A percentile compares a stretch with the other conserved stretches of the same genome.
phyloP scores from a whole-genome alignment of 2,797 vertebrate genomes.

The Caiman crocodilus region DNA sequence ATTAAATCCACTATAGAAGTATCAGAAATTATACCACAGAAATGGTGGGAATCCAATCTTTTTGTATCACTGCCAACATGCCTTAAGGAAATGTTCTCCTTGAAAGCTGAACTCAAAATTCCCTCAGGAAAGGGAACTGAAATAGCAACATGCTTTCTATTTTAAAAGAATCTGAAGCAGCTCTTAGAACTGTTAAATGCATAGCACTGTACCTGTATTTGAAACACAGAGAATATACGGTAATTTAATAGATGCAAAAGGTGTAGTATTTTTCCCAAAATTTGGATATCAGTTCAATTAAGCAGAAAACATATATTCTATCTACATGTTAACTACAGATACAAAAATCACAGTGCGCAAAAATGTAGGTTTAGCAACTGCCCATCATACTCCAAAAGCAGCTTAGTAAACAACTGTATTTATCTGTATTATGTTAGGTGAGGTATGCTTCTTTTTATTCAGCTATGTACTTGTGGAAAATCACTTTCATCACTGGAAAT shows the following conservation, averaged over 20 bases:
- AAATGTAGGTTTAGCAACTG: neutral
- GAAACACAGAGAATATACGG: neutral
- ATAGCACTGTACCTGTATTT: neutral
- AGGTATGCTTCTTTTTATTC: neutral
- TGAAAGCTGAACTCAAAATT: neutral
- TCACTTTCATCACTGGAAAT: neutral
- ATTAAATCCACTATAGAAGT: neutral
- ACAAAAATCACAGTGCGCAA: neutral
- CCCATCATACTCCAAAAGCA: neutral
- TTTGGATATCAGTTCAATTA: neutral
- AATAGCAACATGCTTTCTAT: neutral
- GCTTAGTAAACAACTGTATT: neutral
- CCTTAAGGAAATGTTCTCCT: neutral
- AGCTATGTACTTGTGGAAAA: neutral
- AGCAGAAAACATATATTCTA: neutral
- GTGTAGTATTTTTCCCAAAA: neutral
- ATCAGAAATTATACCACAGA: neutral
- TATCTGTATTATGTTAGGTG: neutral
- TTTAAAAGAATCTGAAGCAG: neutral
- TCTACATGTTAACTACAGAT: neutral
- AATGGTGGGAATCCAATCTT: neutral
- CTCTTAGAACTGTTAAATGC: neutral
- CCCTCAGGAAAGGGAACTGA: neutral
- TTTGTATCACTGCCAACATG: neutral
- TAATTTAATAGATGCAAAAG: neutral